These are phyloP conservation scores for Rhinolophus ferrumequinum DNA, from an alignment of 2,113 vertebrate species.

Conservation along the genomic window DNA sequence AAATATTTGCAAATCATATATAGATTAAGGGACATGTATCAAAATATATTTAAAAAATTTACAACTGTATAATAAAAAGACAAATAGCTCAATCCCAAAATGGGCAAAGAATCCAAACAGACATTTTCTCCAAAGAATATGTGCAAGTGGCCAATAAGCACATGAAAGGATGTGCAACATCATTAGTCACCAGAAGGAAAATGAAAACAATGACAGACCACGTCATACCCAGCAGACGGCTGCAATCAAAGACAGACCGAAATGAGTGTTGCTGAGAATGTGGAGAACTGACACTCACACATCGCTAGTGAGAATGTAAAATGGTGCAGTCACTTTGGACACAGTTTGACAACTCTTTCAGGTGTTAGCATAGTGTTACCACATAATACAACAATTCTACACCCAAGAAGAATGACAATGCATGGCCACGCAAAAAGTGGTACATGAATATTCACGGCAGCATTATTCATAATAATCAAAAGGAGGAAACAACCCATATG, in stretches of 20 bases:
- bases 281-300: background rate
- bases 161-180: background rate
- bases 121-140: conserved; percentile 36
- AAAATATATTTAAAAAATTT: background rate
- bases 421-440: background rate
- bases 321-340: background rate
- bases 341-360: background rate
- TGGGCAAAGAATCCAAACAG: background rate
- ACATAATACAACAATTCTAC: background rate
- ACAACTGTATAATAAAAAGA: background rate
- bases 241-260: background rate
- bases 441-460: background rate
- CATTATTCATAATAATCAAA: background rate
- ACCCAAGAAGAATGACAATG: background rate
- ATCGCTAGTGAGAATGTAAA: background rate
- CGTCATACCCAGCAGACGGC: background rate
- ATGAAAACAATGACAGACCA: background rate
- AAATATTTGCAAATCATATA: background rate
- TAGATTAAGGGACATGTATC: background rate
- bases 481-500: background rate
- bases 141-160: background rate
- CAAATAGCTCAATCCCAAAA: background rate
- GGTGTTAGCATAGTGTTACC: background rate
- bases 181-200: background rate
- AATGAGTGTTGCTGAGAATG: background rate